Base-by-base conservation (phyloP, 2,113 vertebrate species). In the Echinops telfairi region DNA sequence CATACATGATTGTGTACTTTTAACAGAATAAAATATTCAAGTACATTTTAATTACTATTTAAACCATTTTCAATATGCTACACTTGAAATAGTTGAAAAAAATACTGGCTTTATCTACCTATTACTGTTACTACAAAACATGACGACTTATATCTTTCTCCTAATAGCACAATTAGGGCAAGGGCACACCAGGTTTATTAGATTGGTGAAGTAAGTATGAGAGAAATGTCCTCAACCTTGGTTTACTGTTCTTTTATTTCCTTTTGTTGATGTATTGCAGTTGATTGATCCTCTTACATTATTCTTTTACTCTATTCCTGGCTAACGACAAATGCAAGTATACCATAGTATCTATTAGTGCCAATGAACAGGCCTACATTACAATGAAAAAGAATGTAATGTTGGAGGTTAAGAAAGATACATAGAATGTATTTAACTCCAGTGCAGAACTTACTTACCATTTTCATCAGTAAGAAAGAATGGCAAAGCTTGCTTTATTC, bases 401-500 rank as follows among this genome's bases (percentile, higher is more conserved):
- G 29, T 8, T 12, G 68, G 77, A 81, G 19, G 36, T 83, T 77
- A 86, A 77, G 22, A 80, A 88, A 91, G 58, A 92, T 47, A 79
- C 29, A 86, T 10, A 91, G 33, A 86, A 91, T 4, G 12, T 20
- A 84, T 57, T 96, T 82, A 70, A 81, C 31, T 83, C 40, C 60
- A 86, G 5, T 57, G 23, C 8, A 78, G 47, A 96, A 77, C 20
- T 70, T 90, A 66, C 79, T 89, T 92, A 19, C n/a, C 36, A 64
- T 23, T 29, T 89, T 77, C 14, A 81, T 83, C 36, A 73, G n/a
- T 14, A 71, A 77, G 82, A 93, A 90, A 79, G 82, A 93, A 90
- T 93, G 89, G 75, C 66, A 97, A 97, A 97, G 86, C 83, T 79
- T 92, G 84, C 90, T 96, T 93, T 80, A 87, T 6, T 90, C 85